Conservation (phyloP, 2,888 invertebrate species). For the Rhagophthalmus giganteus region DNA sequence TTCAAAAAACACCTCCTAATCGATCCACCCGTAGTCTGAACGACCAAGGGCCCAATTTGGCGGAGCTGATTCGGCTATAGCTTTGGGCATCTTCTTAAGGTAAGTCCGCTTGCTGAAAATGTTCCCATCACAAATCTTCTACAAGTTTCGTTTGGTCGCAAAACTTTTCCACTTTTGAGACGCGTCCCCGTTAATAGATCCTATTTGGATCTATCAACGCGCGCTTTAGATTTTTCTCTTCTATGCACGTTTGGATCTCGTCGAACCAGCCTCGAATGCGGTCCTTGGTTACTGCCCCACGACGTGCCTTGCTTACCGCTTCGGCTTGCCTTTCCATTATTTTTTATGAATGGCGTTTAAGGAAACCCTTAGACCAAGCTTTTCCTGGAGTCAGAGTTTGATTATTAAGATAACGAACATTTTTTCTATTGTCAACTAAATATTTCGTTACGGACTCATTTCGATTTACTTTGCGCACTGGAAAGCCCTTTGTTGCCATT, state of each 20-base stretch:
- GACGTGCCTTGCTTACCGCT: conserved; percentile 21
- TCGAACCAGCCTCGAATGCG: conserved; percentile 16
- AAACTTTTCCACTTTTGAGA: conserved; percentile 7
- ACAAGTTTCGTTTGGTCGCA: conserved; percentile 3
- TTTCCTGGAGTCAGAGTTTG: conserved; percentile 6
- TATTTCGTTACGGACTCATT: conserved; percentile 7
- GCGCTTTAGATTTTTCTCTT: conserved; percentile 4
- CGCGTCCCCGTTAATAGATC: conserved; percentile 6
- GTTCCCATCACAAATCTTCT: conserved; percentile 14
- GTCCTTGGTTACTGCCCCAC: conserved; percentile 25
- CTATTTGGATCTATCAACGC: conserved; percentile 2
- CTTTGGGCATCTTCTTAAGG: conserved; percentile 8
- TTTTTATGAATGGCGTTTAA: conserved; percentile 12
- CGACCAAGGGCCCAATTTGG: conserved; percentile 20
- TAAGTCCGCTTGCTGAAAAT: conserved; percentile 8
- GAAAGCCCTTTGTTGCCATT: conserved; percentile 13
- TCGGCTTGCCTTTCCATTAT: conserved; percentile 20
- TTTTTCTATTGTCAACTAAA: conserved; percentile 13
- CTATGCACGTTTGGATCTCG: conserved; percentile 5
- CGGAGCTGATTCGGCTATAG: conserved; percentile 12
- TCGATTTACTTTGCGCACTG: conserved; percentile 7
- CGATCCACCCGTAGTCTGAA: conserved; percentile 23
- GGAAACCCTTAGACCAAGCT: conserved; percentile 8
- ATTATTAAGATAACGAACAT: conserved; percentile 13
- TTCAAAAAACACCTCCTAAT: conserved; percentile 20